Evolutionary conservation across 1,140 invertebrate species (phyloP), one percentile per base, ranked within the genome.

Genomic region (Octopus bimaculoides): DNA sequence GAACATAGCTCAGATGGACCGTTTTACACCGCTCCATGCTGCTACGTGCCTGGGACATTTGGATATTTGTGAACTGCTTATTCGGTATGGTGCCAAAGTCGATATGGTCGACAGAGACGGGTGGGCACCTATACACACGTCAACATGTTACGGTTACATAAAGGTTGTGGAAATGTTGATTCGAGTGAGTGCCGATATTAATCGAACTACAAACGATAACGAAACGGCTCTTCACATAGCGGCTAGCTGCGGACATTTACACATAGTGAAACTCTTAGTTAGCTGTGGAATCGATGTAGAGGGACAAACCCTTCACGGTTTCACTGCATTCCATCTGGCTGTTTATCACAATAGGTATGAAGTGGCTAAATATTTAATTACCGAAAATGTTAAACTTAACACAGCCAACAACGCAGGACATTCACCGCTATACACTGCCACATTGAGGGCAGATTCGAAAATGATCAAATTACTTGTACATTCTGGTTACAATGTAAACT

Each of bases 91-190:
- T 14, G 88, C 84, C 12, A 81, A 86, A 71, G 78, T 87, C 12
- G 84, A 87, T 69, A 17, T 69, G 5, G 79, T 69, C 5, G 87
- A 88, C 81, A 61, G 81, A 9, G 87, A 87, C 79, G 86, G 86
- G 14, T 89, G 88, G 88, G 85, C 86, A 7, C 75, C 86, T 7
- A 79, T 88, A 20, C 88, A 89, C 75, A 86, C 85, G 20, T 86
- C 88, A 41, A 85, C 84, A 17, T 87, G 86, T 55, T 88, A 88
- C 80, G 87, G 87, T 5, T 83, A 89, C 77, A 74, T 77, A 12
- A 74, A 83, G 14, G 82, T 88, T 55, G 84, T 87, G 0, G 76
- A 84, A 71, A 78, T 81, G 5, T 78, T 87, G 5, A 78, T 87
- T 6, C 78, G 84, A 10, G 80, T 82, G 12, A 84, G 85, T 54